A percentile compares a stretch with the other conserved stretches of the same genome.
Conservation (phyloP, 2,113 vertebrate species). For the Datnioides undecimradiatus region DNA sequence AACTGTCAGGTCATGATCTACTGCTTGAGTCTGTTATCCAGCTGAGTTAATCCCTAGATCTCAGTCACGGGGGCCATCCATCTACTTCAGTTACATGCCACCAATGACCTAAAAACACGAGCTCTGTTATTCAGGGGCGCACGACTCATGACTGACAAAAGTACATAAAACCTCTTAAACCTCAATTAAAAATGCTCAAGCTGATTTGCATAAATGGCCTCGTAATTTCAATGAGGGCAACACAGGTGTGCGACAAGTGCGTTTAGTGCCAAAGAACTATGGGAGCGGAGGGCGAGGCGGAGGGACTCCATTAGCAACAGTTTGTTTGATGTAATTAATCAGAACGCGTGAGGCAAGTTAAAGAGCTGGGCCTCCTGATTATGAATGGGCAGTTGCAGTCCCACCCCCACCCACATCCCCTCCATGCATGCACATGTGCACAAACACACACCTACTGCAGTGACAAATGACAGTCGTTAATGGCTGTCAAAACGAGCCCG, state of each 20-base stretch:
- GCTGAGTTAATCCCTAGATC: conserved; percentile 59
- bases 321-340: conserved; percentile 78
- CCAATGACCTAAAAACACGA: conserved; percentile 22
- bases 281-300: conserved; percentile 21
- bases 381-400: conserved; percentile 48
- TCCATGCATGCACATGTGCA: conserved; percentile 15
- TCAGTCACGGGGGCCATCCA: conserved; percentile 33
- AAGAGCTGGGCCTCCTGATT: conserved; percentile 59
- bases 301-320: conserved; percentile 47
- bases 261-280: conserved; percentile 24
- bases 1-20: conserved; percentile 50
- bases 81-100: conserved; percentile 35
- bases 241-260: conserved; percentile 43
- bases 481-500: conserved; percentile 66
- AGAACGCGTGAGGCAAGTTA: conserved; percentile 58
- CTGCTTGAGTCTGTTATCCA: conserved; percentile 48
- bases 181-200: conserved; percentile 20
- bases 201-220: conserved; percentile 45
- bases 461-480: conserved; percentile 80
- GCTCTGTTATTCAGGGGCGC: not conserved
- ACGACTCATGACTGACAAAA: conserved; percentile 6
- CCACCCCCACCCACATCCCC: not conserved
- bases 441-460: conserved; percentile 36
- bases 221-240: conserved; percentile 12
- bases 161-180: conserved; percentile 13